Conservation (phyloP, 2,797 vertebrate genomes). For the Scomberomorus guttatus region DNA sequence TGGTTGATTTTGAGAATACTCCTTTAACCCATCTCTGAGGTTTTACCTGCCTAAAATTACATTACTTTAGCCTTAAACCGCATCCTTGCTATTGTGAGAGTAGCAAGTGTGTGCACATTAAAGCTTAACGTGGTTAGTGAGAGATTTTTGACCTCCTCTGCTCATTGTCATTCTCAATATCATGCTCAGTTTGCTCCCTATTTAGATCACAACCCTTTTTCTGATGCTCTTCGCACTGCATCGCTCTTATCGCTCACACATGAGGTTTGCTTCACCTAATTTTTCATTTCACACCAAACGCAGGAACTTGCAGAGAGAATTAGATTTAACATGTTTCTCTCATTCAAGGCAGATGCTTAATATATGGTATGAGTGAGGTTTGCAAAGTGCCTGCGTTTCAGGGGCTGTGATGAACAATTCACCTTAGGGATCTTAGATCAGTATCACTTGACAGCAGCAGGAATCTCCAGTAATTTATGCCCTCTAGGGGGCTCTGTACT, state of each 20-base stretch:
- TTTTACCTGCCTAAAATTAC: not conserved
- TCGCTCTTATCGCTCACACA: not conserved
- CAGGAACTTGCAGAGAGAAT: slow-evolving; percentile 1
- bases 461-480: slow-evolving; percentile 62
- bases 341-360: not conserved
- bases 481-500: slow-evolving; percentile 52
- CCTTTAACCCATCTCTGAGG: not conserved
- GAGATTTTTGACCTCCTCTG: slow-evolving; percentile 5
- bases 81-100: not conserved
- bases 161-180: slow-evolving; percentile 12
- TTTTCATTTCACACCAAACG: slow-evolving; percentile 12
- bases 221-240: slow-evolving; percentile 11
- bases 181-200: slow-evolving; percentile 9
- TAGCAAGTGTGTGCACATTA: not conserved
- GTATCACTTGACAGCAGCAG: slow-evolving; percentile 57
- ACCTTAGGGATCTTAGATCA: slow-evolving; percentile 54
- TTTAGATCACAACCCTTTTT: slow-evolving; percentile 34
- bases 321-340: not conserved
- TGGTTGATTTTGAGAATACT: not conserved
- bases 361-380: slow-evolving; percentile 3
- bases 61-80: not conserved
- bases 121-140: not conserved
- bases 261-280: not conserved
- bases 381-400: slow-evolving; percentile 35
- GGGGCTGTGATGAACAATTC: slow-evolving; percentile 38